Conservation (phyloP, 2,113 vertebrate genomes). For the Antechinus stuartii region DNA sequence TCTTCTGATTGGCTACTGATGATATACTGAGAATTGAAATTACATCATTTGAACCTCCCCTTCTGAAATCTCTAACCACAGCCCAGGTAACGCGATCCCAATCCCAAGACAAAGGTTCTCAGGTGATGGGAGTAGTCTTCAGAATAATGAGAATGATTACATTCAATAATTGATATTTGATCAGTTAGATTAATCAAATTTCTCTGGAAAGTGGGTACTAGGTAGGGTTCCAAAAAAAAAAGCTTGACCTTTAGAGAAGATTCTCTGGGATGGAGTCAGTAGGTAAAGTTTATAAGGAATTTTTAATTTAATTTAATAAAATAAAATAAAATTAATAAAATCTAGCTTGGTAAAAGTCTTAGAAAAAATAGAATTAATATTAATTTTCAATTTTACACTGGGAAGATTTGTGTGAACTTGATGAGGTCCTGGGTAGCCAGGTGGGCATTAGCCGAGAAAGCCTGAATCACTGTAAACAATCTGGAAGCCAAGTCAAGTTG, state of each 20-base stretch:
- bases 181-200: neutral
- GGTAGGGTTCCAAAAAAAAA: too few species aligned
- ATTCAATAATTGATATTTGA: neutral
- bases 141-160: neutral
- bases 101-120: neutral
- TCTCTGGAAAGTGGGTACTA: neutral
- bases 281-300: neutral
- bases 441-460: too few species aligned
- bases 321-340: too few species aligned
- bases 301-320: too few species aligned
- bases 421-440: too few species aligned
- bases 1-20: neutral
- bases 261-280: neutral
- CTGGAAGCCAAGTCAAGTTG: too few species aligned
- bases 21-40: neutral
- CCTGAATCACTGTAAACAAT: too few species aligned
- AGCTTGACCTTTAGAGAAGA: too few species aligned
- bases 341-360: neutral
- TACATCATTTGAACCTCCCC: neutral
- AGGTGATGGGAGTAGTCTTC: neutral
- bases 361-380: neutral
- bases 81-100: too few species aligned
- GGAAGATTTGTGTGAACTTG: neutral
- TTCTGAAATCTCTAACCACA: neutral
- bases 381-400: neutral